Evolutionary conservation across 2,888 invertebrate genomes (phyloP).

Genomic region (Erynnis tages): DNA sequence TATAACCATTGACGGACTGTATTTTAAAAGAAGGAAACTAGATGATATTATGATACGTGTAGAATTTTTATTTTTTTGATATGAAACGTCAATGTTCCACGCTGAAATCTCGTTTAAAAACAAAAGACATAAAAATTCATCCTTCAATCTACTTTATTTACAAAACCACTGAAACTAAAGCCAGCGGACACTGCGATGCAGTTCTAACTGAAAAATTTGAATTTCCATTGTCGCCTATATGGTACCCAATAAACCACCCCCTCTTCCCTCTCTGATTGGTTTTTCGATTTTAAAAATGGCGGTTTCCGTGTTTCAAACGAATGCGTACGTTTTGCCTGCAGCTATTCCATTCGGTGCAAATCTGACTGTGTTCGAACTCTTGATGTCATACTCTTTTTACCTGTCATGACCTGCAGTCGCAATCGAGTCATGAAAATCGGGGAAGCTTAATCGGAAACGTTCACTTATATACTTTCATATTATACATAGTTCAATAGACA

Average conservation of each 20-base stretch:
- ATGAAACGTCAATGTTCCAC: too few species aligned
- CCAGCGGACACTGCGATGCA: constrained; percentile 4
- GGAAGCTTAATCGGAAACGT: constrained; percentile 9
- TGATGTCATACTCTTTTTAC: constrained; percentile 27
- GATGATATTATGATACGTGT: too few species aligned
- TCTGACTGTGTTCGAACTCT: constrained; percentile 23
- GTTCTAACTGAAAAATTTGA: constrained; percentile 8
- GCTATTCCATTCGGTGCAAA: constrained; percentile 22
- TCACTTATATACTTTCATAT: neutral
- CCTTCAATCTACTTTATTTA: too few species aligned
- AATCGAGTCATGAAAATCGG: constrained; percentile 14
- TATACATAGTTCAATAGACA: too few species aligned
- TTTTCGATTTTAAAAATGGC: constrained; percentile 23
- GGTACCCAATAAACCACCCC: constrained; percentile 3
- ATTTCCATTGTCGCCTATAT: constrained; percentile 15
- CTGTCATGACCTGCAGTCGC: constrained; percentile 27
- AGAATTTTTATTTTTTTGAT: too few species aligned
- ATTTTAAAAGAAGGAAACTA: too few species aligned
- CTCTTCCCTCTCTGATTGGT: constrained; percentile 17
- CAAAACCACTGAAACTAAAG: neutral
- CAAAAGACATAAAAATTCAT: too few species aligned
- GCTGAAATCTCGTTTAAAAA: too few species aligned
- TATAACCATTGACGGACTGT: too few species aligned
- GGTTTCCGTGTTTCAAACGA: constrained; percentile 26
- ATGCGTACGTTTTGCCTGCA: constrained; percentile 22